Percentiles rank a stretch among this genome's conserved stretches.
These are phyloP conservation scores for Heliconius cydno DNA, from an alignment of 2,888 invertebrate genomes.

Conservation along the genomic window DNA sequence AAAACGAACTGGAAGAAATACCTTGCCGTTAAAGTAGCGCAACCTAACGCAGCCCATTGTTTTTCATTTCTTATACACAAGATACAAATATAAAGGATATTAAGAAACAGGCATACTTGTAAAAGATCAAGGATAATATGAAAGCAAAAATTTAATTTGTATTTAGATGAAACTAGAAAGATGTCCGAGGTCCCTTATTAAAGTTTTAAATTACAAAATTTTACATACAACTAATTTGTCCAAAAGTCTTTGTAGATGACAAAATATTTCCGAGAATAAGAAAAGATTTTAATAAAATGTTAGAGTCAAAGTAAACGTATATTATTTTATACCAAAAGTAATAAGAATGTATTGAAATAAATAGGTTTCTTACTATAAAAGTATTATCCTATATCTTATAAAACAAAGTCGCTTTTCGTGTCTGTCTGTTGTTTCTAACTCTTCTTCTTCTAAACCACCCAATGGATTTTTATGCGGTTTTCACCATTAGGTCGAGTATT, in stretches of 20 bases:
- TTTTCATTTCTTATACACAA: too few species aligned
- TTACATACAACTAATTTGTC: not conserved
- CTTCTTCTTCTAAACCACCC: too few species aligned
- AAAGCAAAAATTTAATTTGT: slow-evolving; percentile 5
- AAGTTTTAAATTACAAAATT: slow-evolving; percentile 12
- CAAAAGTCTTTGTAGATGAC: not conserved
- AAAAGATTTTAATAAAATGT: not conserved
- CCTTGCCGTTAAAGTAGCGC: too few species aligned
- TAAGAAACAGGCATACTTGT: too few species aligned
- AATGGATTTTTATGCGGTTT: too few species aligned
- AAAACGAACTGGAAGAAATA: too few species aligned
- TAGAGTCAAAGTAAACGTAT: not conserved
- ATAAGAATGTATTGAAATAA: not conserved
- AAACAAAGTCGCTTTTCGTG: too few species aligned
- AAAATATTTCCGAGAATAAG: not conserved
- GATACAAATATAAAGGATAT: too few species aligned
- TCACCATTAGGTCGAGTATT: too few species aligned
- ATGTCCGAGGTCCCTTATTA: slow-evolving; percentile 1
- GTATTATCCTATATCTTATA: too few species aligned
- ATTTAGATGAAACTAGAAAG: not conserved
- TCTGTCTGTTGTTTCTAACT: too few species aligned
- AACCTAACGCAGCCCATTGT: too few species aligned
- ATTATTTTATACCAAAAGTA: not conserved
- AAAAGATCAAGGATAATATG: not conserved
- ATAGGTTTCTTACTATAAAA: not conserved